Evolutionary conservation across 2,797 vertebrate genomes (phyloP).

Genomic region (Rhabdophis nuchalis): DNA sequence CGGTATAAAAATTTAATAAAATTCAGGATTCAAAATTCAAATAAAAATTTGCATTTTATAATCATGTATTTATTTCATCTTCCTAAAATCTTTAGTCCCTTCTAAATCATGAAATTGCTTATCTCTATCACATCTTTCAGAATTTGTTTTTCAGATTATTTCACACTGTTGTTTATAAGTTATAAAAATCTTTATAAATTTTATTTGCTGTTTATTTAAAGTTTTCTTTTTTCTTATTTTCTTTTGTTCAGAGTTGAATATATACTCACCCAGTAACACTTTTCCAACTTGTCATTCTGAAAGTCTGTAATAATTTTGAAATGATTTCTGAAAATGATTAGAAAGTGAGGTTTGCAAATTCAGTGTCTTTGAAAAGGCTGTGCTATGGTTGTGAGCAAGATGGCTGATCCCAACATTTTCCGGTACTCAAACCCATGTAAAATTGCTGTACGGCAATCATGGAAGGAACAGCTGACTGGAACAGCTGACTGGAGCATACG

Average conservation of each 20-base stretch:
- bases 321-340: background rate
- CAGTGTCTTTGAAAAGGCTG: background rate
- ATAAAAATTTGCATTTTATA: background rate
- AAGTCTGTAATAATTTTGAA: too few relatives aligned
- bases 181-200: too few relatives aligned
- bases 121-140: background rate
- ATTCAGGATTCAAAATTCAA: too few relatives aligned
- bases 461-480: background rate
- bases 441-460: background rate
- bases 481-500: background rate
- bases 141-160: background rate
- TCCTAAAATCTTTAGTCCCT: background rate
- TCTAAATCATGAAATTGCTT: background rate
- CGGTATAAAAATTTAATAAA: too few relatives aligned
- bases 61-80: background rate
- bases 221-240: too few relatives aligned
- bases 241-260: too few relatives aligned
- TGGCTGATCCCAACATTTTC: background rate
- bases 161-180: too few relatives aligned
- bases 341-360: background rate
- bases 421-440: background rate
- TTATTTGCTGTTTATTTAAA: too few relatives aligned
- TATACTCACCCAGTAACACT: too few relatives aligned
- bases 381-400: background rate
- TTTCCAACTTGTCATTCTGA: too few relatives aligned